Percentiles rank a stretch among this genome's conserved stretches.
Conservation (phyloP, 2,888 invertebrate species). For the Acrobasis suavella region DNA sequence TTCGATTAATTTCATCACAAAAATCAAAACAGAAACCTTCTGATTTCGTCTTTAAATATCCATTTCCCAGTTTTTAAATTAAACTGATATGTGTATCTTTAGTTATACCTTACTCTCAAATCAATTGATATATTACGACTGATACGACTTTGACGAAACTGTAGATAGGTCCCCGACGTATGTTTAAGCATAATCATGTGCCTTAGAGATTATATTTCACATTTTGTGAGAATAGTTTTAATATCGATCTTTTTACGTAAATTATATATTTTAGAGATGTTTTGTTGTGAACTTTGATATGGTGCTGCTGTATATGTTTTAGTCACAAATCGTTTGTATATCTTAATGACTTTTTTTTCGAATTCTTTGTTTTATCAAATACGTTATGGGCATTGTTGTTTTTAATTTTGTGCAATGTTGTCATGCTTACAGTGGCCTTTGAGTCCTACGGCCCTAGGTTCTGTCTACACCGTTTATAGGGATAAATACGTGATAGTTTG, state of each 20-base stretch:
- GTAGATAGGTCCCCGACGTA: constrained; percentile 8
- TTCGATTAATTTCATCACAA: no score
- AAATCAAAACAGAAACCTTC: neutral
- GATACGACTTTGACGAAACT: neutral
- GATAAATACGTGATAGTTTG: no score
- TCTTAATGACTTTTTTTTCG: constrained; percentile 10
- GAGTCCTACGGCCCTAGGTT: no score
- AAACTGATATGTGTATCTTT: neutral
- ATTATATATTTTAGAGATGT: constrained; percentile 5
- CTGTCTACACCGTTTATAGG: no score
- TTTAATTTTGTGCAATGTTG: no score
- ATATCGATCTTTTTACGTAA: constrained; percentile 12
- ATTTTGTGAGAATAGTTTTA: constrained; percentile 18
- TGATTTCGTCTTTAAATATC: neutral
- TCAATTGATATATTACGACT: neutral
- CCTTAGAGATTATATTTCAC: constrained; percentile 23
- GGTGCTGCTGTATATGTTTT: constrained; percentile 17
- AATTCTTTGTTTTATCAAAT: neutral
- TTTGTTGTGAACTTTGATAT: constrained; percentile 13
- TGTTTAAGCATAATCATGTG: constrained; percentile 24
- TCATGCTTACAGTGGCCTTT: no score
- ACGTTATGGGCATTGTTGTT: neutral
- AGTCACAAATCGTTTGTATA: constrained; percentile 12
- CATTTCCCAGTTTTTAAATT: neutral
- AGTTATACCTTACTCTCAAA: neutral